phyloP scores from a whole-genome alignment of 1,140 invertebrate genomes.

The Ceratosolen solmsi region DNA sequence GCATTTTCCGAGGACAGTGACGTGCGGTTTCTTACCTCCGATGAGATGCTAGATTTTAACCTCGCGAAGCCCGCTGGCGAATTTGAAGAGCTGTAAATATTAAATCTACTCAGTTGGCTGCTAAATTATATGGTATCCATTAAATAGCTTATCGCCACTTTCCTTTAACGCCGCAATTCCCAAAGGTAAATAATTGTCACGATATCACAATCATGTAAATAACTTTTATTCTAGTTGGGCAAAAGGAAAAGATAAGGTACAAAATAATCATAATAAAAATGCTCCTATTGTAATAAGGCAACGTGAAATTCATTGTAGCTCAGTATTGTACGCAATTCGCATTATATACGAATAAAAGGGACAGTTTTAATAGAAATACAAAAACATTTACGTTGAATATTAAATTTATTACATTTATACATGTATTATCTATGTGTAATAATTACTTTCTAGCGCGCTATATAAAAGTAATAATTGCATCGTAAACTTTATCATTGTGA shows the following conservation, averaged over 20 bases:
- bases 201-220: background rate
- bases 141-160: no score
- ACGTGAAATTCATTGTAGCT: background rate
- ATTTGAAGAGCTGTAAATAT: conserved; percentile 58
- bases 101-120: conserved; percentile 20
- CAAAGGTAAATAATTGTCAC: background rate
- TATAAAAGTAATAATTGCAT: background rate
- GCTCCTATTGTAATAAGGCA: background rate
- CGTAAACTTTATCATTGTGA: no score
- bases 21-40: conserved; percentile 75
- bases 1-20: conserved; percentile 74
- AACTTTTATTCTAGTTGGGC: conserved; percentile 13
- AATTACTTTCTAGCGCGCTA: background rate
- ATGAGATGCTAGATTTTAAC: conserved; percentile 75
- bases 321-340: background rate
- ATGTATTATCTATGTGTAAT: background rate
- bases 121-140: conserved; percentile 30
- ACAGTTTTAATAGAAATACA: background rate
- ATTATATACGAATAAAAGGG: background rate
- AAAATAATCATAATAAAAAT: conserved; percentile 27
- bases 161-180: no score
- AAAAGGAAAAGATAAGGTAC: conserved; percentile 11
- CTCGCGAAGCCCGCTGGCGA: conserved; percentile 69
- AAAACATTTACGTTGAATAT: conserved; percentile 10
- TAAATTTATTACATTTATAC: conserved; percentile 17